Evolutionary conservation across 23 tunicate species (phyloP).

Genomic region (Ascidia mentula): DNA sequence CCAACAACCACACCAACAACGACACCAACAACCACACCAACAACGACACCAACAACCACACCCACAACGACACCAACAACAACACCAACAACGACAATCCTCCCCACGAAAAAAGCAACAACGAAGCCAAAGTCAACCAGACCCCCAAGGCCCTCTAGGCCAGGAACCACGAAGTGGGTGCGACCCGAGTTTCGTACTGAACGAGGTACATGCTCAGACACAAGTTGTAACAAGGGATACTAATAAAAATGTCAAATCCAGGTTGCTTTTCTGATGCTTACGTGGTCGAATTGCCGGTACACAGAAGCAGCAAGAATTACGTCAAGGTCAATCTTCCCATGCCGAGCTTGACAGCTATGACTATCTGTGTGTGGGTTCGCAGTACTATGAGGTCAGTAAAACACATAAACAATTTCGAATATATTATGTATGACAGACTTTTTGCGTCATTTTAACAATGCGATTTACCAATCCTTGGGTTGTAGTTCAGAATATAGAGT

Average conservation of each 20-base stretch:
- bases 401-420: too few species aligned
- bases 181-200: neutral
- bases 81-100: neutral
- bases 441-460: too few species aligned
- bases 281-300: neutral
- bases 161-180: neutral
- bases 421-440: too few species aligned
- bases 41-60: neutral
- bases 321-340: neutral
- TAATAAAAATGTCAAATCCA: neutral
- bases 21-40: neutral
- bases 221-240: too few species aligned
- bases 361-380: slow-evolving; percentile 2
- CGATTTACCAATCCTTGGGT: too few species aligned
- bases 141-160: too few species aligned
- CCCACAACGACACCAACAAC: slow-evolving; percentile 5
- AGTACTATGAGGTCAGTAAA: neutral
- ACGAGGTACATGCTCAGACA: neutral
- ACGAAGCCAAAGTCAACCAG: neutral
- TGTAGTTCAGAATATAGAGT: too few species aligned
- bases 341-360: slow-evolving; percentile 9
- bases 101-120: neutral
- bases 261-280: slow-evolving; percentile 12
- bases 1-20: neutral
- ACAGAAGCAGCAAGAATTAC: neutral